Conservation (phyloP, 2,888 invertebrate genomes). For the Cephus rjabovi region DNA sequence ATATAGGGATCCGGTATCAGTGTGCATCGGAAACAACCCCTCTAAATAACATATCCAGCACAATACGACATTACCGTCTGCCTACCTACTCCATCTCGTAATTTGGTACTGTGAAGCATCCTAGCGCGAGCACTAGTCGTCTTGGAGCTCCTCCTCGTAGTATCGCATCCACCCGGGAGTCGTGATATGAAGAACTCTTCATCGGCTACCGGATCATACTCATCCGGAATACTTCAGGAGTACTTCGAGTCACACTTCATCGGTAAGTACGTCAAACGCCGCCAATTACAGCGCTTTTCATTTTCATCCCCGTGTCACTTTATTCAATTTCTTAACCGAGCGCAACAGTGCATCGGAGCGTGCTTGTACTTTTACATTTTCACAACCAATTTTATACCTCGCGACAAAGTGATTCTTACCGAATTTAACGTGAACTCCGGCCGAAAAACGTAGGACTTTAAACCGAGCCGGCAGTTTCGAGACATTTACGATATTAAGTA, state of each 20-base stretch:
- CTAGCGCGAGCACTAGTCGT: constrained; percentile 6
- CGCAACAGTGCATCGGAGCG: neutral
- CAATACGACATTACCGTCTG: constrained; percentile 28
- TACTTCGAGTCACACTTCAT: neutral
- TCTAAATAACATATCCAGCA: constrained; percentile 40
- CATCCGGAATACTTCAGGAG: neutral
- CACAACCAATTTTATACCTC: neutral
- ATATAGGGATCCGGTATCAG: constrained; percentile 34
- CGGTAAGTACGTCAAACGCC: neutral
- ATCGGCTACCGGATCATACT: neutral
- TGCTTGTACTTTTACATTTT: neutral
- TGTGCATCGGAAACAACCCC: constrained; percentile 46
- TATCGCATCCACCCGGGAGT: neutral
- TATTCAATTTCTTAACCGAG: neutral
- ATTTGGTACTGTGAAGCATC: constrained; percentile 4
- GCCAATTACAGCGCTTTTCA: neutral
- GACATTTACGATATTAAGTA: neutral
- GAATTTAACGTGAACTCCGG: neutral
- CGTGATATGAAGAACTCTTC: constrained; percentile 1
- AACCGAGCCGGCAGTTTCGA: neutral
- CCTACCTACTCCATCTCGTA: constrained; percentile 5
- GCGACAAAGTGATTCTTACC: neutral
- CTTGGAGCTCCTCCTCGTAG: neutral
- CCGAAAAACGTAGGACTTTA: neutral
- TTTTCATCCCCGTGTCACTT: neutral